phyloP scores from a whole-genome alignment of 2,888 invertebrate species.

The Opisthograptis luteolata region DNA sequence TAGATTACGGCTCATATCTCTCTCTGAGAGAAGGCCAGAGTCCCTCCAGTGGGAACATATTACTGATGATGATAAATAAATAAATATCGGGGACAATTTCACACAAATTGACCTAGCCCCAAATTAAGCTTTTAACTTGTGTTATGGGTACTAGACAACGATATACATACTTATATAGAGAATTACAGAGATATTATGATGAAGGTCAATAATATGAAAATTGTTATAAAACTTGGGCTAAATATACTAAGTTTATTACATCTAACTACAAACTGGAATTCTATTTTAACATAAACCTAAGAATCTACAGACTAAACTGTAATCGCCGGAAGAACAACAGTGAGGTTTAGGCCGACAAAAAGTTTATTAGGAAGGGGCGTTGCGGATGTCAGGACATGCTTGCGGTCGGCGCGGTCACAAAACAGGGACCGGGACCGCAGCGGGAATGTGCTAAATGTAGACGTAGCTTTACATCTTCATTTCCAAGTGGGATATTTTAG shows the following conservation, averaged over 20 bases:
- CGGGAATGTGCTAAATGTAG: conserved; percentile 38
- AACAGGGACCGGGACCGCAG: conserved; percentile 37
- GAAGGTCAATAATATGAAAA: too few species aligned
- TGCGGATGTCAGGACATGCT: conserved; percentile 47
- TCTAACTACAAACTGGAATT: background rate
- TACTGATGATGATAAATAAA: too few species aligned
- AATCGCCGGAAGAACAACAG: conserved; percentile 46
- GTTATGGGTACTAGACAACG: too few species aligned
- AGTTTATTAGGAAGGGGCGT: conserved; percentile 60
- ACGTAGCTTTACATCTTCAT: conserved; percentile 40
- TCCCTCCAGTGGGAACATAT: too few species aligned
- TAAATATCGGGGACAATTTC: too few species aligned
- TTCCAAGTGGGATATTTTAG: conserved; percentile 1
- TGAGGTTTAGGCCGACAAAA: conserved; percentile 50
- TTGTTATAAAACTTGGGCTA: too few species aligned
- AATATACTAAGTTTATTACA: background rate
- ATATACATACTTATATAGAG: too few species aligned
- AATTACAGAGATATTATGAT: too few species aligned
- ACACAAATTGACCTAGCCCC: too few species aligned
- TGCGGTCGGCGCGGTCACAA: conserved; percentile 48
- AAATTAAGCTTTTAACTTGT: too few species aligned
- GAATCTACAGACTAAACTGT: conserved; percentile 39
- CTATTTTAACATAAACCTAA: conserved; percentile 35
- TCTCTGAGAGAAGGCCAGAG: too few species aligned
- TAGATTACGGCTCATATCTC: too few species aligned